Conservation (phyloP, 23 tunicate species). For the Ascidia mentula region DNA sequence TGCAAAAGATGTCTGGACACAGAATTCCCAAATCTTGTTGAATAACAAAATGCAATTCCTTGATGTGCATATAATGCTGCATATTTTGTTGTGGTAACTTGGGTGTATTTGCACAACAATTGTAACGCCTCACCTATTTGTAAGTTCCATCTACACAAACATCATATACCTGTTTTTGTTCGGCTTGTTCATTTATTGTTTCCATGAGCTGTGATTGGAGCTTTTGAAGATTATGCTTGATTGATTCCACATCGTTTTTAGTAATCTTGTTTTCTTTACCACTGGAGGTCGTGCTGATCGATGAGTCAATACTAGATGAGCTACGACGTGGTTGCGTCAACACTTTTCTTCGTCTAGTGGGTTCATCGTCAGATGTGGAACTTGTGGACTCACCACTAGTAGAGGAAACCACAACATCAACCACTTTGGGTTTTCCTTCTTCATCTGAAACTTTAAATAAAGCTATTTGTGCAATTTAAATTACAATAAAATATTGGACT, state of each 20-base stretch:
- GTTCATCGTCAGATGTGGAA: neutral
- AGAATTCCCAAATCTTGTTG: too few species aligned
- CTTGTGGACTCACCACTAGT: neutral
- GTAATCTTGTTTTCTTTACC: neutral
- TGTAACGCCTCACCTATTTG: too few species aligned
- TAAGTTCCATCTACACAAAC: too few species aligned
- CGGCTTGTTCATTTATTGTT: constrained; percentile 27
- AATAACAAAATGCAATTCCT: too few species aligned
- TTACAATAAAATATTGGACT: too few species aligned
- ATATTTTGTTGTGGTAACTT: too few species aligned
- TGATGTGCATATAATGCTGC: too few species aligned
- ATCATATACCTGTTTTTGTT: constrained; percentile 27
- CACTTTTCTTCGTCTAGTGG: neutral
- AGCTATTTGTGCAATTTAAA: too few species aligned
- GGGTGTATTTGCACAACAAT: too few species aligned
- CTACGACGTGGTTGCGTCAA: neutral
- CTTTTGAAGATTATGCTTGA: constrained; percentile 10
- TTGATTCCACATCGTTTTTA: constrained; percentile 27
- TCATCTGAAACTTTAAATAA: too few species aligned
- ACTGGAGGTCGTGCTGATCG: neutral
- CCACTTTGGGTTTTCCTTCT: neutral
- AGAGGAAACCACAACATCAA: neutral
- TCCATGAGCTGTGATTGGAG: constrained; percentile 27
- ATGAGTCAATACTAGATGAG: neutral
- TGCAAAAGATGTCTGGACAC: too few species aligned